Evolutionary conservation across 1,140 invertebrate species (phyloP).

Genomic region (Drosophila seguyi): DNA sequence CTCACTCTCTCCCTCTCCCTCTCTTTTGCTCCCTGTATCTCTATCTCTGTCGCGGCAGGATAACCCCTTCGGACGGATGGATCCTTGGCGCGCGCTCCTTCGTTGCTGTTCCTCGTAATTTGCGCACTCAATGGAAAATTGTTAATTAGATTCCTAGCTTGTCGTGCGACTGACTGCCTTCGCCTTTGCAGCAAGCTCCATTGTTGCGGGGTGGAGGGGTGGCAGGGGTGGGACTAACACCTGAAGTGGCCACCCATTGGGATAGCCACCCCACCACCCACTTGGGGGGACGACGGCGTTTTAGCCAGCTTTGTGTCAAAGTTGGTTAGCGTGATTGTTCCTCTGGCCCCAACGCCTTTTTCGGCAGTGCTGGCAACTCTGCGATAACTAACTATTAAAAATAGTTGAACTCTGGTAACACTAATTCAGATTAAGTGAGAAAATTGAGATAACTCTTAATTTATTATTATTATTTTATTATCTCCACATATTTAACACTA

Average conservation of each 20-base stretch:
- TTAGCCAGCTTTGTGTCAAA: conserved; percentile 79
- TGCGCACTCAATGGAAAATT: conserved; percentile 83
- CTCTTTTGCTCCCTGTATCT: background rate
- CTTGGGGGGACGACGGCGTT: conserved; percentile 38
- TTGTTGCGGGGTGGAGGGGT: conserved; percentile 32
- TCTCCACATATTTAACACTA: background rate
- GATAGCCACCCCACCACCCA: background rate
- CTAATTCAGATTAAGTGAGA: background rate
- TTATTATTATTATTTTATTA: background rate
- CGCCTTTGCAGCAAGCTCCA: conserved; percentile 33
- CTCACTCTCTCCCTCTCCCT: background rate
- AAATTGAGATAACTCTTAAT: background rate
- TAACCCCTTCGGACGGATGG: background rate
- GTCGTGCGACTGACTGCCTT: conserved; percentile 77
- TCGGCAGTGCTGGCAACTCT: background rate
- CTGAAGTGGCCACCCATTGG: conserved; percentile 13
- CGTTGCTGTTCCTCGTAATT: conserved; percentile 69
- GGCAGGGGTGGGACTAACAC: background rate
- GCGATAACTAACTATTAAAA: background rate
- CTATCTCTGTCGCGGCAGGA: conserved; percentile 4
- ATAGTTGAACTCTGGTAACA: background rate
- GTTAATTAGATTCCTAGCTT: conserved; percentile 83
- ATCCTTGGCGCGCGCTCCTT: conserved; percentile 10
- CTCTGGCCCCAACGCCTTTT: conserved; percentile 25
- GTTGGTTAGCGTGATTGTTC: conserved; percentile 78